phyloP scores from a whole-genome alignment of 2,888 invertebrate genomes.

The Rhagonycha lutea region DNA sequence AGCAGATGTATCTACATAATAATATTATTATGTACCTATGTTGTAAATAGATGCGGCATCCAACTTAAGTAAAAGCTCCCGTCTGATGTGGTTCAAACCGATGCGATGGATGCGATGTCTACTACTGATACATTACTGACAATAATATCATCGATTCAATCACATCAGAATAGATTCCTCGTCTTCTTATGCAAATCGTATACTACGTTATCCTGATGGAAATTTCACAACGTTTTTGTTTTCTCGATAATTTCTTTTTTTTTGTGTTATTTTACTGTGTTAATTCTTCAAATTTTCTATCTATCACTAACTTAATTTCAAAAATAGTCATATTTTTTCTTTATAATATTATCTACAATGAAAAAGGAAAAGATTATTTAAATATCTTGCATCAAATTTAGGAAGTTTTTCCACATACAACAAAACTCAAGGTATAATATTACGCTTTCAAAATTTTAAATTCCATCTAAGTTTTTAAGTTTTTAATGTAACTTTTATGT shows the following conservation, averaged over 20 bases:
- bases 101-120: conserved; percentile 10
- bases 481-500: background rate
- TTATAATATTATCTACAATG: background rate
- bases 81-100: conserved; percentile 5
- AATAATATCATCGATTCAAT: conserved; percentile 23
- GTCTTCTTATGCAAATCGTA: conserved; percentile 37
- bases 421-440: background rate
- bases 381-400: background rate
- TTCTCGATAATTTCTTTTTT: background rate
- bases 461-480: background rate
- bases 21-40: background rate
- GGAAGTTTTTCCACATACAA: background rate
- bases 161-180: conserved; percentile 18
- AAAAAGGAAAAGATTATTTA: background rate
- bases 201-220: conserved; percentile 4
- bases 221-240: background rate
- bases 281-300: background rate
- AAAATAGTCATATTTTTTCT: background rate
- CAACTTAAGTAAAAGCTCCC: conserved; percentile 21
- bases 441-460: background rate
- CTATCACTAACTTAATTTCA: background rate
- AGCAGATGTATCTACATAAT: background rate
- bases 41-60: conserved; percentile 8
- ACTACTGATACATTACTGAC: conserved; percentile 20
- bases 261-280: no score